Evolutionary conservation across 2,888 invertebrate genomes (phyloP).

Genomic region (Drosophila paucipuncta): DNA sequence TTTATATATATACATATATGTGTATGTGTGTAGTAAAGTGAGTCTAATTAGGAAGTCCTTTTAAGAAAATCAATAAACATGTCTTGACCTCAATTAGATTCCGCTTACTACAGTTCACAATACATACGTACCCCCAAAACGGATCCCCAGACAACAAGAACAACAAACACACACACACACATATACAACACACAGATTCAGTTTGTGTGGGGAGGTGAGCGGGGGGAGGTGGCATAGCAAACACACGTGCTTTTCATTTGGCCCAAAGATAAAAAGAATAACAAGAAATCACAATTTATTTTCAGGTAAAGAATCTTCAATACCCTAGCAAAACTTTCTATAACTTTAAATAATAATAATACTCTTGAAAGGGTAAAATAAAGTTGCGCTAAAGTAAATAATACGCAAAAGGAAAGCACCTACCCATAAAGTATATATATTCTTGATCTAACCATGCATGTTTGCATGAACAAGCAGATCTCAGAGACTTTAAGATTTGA

Average conservation of each 20-base stretch:
- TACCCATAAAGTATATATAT: not conserved
- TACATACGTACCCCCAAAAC: constrained; percentile 55
- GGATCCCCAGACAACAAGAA: constrained; percentile 74
- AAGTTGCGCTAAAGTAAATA: not conserved
- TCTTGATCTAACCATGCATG: not conserved
- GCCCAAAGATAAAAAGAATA: constrained; percentile 38
- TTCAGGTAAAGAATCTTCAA: not conserved
- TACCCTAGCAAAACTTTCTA: constrained; percentile 1
- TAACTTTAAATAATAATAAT: not conserved
- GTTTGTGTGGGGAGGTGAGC: constrained; percentile 18
- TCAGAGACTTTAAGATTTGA: not conserved
- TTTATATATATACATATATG: not conserved
- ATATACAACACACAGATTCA: constrained; percentile 44
- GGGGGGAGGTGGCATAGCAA: constrained; percentile 10
- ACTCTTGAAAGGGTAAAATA: no score
- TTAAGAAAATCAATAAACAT: constrained; percentile 83
- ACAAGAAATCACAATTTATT: constrained; percentile 10
- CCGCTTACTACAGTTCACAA: constrained; percentile 80
- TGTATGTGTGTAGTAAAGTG: constrained; percentile 57
- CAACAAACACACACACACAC: constrained; percentile 44
- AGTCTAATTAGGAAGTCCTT: constrained; percentile 81
- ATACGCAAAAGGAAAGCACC: not conserved
- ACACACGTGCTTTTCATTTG: constrained; percentile 78
- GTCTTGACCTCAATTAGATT: constrained; percentile 84
- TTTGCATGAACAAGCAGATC: not conserved